Conservation (phyloP, 1,140 invertebrate genomes). For the Lepidostoma basale region DNA sequence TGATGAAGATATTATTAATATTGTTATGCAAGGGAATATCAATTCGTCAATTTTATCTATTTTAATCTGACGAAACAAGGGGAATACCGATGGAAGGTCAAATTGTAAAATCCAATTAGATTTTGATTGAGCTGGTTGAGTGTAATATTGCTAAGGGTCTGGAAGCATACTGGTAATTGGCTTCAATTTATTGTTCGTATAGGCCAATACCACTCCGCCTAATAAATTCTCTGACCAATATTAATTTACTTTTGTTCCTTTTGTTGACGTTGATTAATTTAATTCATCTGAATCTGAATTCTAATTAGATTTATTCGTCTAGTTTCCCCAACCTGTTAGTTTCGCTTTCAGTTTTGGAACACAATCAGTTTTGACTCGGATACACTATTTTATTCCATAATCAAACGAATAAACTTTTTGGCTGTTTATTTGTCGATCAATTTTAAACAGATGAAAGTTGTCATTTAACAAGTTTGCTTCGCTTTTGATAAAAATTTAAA, state of each 20-base stretch:
- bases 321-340: background rate
- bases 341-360: background rate
- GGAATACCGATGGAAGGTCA: background rate
- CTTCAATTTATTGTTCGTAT: conserved; percentile 4
- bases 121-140: conserved; percentile 11
- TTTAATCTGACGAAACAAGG: background rate
- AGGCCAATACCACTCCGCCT: background rate
- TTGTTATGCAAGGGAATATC: too few species aligned
- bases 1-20: too few species aligned
- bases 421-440: too few species aligned
- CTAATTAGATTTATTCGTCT: conserved; percentile 5
- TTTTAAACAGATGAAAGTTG: too few species aligned
- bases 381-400: too few species aligned
- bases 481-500: background rate
- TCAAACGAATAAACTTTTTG: too few species aligned
- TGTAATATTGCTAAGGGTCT: conserved; percentile 9
- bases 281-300: conserved; percentile 1
- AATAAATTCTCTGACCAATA: conserved; percentile 7
- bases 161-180: conserved; percentile 7
- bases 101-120: conserved; percentile 17
- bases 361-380: too few species aligned
- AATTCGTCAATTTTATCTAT: too few species aligned
- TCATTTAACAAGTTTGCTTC: background rate
- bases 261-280: conserved; percentile 19
- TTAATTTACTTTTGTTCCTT: conserved; percentile 13